Evolutionary conservation across 2,113 vertebrate genomes (phyloP), one percentile per base, ranked within the genome.

Genomic region (Stigmatopora argus): DNA sequence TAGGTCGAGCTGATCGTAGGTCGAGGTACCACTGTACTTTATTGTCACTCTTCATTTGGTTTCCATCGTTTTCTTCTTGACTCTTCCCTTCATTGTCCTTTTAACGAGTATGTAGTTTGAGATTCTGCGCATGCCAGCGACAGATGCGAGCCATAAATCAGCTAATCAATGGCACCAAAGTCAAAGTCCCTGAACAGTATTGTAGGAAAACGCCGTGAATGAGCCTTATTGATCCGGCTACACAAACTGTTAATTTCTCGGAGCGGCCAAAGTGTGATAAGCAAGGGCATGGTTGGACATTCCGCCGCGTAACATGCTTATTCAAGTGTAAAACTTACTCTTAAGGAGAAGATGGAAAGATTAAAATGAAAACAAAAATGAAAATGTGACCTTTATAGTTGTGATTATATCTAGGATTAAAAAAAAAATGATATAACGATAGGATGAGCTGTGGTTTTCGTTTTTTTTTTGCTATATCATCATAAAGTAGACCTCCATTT

Each of bases 201-300:
- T 80, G 83, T 74, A 79, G 80, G 74, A 82, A 81, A 89, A 77
- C 15, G 48, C 68, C 75, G 63, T 83, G 66, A 86, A 80, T 83
- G 79, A 82, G 78, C 70, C 60, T 78, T 52, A 85, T 87, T 86
- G 87, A 90, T 87, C 86, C 56, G 23, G 62, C 77, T 83, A 79
- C 72, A 78, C 66, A 72, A 80, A 86, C 85, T 73, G 45, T 81
- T 87, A 78, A 73, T 82, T 71, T 63, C 52, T 64, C 66, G 21
- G 73, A 72, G 86, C 79, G 79, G 62, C 67, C 70, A 62, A 75
- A 82, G 83, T 77, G 82, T 82, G 58, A 77, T 62, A 73, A 3
- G 26, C 68, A 67, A 76, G 65, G 75, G 62, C 23, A 31, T 45
- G 62, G 62, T 66, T 71, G 68, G 44, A 78, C 53, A 26, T 35